Evolutionary conservation across 2,113 vertebrate species (phyloP), one percentile per base, ranked within the genome.

Genomic region (Capricornis sumatraensis): DNA sequence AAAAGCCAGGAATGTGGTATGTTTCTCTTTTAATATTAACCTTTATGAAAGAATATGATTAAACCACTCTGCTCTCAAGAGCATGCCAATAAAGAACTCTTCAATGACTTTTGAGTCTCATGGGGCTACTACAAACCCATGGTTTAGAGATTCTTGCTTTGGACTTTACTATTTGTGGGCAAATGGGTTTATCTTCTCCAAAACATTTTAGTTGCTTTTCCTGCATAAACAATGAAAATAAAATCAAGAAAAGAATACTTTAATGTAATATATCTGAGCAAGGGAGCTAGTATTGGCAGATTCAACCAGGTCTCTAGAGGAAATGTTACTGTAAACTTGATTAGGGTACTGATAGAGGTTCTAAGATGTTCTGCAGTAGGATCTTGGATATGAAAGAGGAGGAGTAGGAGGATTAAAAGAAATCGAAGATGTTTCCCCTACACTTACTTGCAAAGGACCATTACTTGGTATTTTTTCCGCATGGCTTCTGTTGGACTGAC

Each of bases 11-110:
- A 43, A 87, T 6, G 57, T 96, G 91, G 67, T 57, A 33, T 87
- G 62, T 95, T 96, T 94, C 88, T 91, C 82, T 91, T 97, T 96
- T 97, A 97, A 96, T 97, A 95, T 97, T 97, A 93, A 91, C 93
- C 85, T 95, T 91, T 47, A 50, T 43, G 94, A 94, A 91, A 85
- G 50, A 43, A 97, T 92, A 27, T 96, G 92, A 96, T 93, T 93
- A 96, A 96, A 94, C n/a, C 83, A 89, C n/a, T 47, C n/a, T 85
- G 19, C 23, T 89, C 79, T 79, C 85, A 67, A 89, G 52, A 96
- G 52, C n/a, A 71, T 86, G 33, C 33, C 81, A 67, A 78, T 94
- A 89, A 95, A 91, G 79, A 60, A 74, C 36, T 92, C 23, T 83
- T 95, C 47, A 14, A 3, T 40, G 76, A 79, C 19, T 40, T 4